phyloP scores from a whole-genome alignment of 2,113 vertebrate species.

The Orientallactaga bullata region DNA sequence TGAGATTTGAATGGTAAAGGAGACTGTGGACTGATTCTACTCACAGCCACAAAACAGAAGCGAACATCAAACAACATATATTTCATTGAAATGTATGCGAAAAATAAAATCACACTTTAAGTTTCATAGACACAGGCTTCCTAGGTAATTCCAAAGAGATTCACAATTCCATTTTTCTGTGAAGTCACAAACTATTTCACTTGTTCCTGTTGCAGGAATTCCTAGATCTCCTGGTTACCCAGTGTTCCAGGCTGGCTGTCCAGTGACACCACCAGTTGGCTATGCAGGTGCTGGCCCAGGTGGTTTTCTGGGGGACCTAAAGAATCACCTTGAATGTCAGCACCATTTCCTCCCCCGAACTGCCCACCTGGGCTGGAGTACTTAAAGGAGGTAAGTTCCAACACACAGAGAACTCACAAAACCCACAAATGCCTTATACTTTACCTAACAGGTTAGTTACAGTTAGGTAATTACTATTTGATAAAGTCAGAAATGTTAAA shows the following conservation, averaged over 20 bases:
- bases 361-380: conserved; percentile 88
- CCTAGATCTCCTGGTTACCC: not conserved
- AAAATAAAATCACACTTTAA: not conserved
- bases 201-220: conserved; percentile 25
- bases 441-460: not conserved
- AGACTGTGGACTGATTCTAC: not conserved
- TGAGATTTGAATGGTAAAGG: not conserved
- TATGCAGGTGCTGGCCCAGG: conserved; percentile 6
- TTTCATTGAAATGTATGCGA: not conserved
- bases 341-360: conserved; percentile 43
- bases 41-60: not conserved
- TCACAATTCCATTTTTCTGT: not conserved
- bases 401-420: not conserved
- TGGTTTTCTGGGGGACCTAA: not conserved
- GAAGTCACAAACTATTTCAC: not conserved
- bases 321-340: conserved; percentile 72
- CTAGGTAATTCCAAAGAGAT: not conserved
- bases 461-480: not conserved
- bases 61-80: not conserved
- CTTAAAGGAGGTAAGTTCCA: conserved; percentile 83
- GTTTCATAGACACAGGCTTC: not conserved
- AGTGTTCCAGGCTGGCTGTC: not conserved
- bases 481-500: conserved; percentile 12
- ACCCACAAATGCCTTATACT: not conserved
- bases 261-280: not conserved